Percentiles rank a stretch among this genome's conserved stretches.
These are phyloP conservation scores for Vanessa tameamea DNA, from an alignment of 1,140 invertebrate genomes.

Conservation along the genomic window DNA sequence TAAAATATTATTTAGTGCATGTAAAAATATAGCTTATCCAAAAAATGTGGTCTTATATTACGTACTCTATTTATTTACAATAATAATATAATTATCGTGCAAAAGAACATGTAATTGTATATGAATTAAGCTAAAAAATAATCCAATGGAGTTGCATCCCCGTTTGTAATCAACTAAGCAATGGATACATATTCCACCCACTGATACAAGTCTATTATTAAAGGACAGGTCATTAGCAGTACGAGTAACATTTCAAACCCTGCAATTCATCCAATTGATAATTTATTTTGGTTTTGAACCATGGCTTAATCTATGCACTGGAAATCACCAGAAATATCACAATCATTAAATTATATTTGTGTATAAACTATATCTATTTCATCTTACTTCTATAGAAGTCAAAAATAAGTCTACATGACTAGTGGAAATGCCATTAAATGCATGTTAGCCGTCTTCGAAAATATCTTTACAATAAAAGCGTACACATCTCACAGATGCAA, in stretches of 20 bases:
- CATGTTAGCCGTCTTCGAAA: constrained; percentile 5
- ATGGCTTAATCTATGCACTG: constrained; percentile 50
- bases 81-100: background rate
- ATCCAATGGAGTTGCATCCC: background rate
- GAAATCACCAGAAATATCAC: constrained; percentile 58
- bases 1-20: constrained; percentile 39
- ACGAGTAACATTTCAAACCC: constrained; percentile 21
- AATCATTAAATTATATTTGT: constrained; percentile 48
- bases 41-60: constrained; percentile 30
- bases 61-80: constrained; percentile 11
- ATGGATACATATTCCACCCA: no score
- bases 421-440: constrained; percentile 42
- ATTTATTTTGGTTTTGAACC: constrained; percentile 57
- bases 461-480: constrained; percentile 14
- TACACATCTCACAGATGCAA: constrained; percentile 21
- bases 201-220: background rate
- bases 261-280: constrained; percentile 27
- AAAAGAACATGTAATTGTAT: background rate
- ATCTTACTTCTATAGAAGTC: constrained; percentile 39
- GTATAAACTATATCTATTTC: constrained; percentile 38
- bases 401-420: constrained; percentile 50
- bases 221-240: background rate
- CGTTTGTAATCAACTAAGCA: background rate
- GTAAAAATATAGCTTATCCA: constrained; percentile 37
- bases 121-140: background rate